Base-by-base conservation (phyloP, 2,113 vertebrate genomes). In the Chelonoidis abingdonii region DNA sequence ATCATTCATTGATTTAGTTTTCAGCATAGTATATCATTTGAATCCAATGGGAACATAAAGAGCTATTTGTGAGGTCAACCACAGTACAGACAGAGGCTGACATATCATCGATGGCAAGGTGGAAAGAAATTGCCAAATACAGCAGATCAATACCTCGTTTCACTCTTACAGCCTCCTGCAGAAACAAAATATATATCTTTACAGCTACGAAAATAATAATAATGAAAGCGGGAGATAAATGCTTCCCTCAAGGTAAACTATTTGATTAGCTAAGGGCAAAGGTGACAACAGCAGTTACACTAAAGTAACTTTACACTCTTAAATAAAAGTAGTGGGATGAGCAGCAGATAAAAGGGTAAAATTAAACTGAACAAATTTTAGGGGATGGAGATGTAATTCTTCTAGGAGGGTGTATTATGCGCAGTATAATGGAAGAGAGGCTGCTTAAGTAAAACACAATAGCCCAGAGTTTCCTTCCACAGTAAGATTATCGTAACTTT, bases 91-190 rank as follows among this genome's bases (percentile, higher is more conserved):
- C 98, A 97, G 98, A 98, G 98, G 98, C 99, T 99, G 99, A 99
- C 99, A 98, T 90, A 98, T 99, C n/a, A 99, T 99, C 99, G 99
- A 99, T 99, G 99, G 99, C 97, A 96, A 98, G 97, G 98, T 98
- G 98, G 98, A 99, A 99, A 99, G 99, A 99, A 99, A 99, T 99
- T 99, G 99, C 99, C 99, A 99, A 99, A 99, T 99, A 99, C 98
- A 98, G 98, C 98, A 98, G 99, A 99, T 99, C 99, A 99, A 99
- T 99, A 99, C 98, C 98, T 99, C 99, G 99, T 99, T 99, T 99
- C 98, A 98, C 98, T 97, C 98, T 98, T 99, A 99, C 99, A 99
- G 99, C 98, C 98, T 98, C 98, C 98, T 98, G 97, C 98, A 98
- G 98, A 99, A 99, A 99, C 99, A 99, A 99, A 98, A 99, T 99